Base-by-base conservation (phyloP, 1,140 invertebrate genomes). In the Bombus confusus region DNA sequence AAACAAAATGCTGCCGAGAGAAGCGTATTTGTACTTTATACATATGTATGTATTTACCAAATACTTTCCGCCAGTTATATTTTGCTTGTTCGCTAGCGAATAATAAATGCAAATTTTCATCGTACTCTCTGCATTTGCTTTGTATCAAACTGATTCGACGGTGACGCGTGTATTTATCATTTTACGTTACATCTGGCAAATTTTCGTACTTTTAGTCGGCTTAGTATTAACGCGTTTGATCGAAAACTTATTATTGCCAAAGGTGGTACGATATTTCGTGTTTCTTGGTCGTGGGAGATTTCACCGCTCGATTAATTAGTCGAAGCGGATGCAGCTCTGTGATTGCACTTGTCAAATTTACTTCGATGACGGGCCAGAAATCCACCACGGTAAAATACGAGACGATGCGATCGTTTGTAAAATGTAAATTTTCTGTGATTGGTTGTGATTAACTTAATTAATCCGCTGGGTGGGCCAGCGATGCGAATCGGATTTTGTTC, bases 381-480 rank as follows among this genome's bases (percentile, higher is more conserved):
- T 83, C 66, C n/a, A 82, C 82, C 59, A 37, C 25, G 28, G 37
- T 25, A 25, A 68, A 66, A 28, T 73, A 34, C 59, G 78, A 37
- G 10, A 37, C 6, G n/a, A 22, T 1, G 34, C 34, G 34, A 66
- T 2, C 69, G 34, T 80, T 82, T 86, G 87, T 88, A 82, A 89
- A 89, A 89, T 89, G 88, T 80, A 89, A 89, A 89, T 88, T 89
- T n/a, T 68, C 75, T 57, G 43, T 72, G 69, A 80, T 80, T 80
- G 68, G 41, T 41, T 41, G n/a, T 76, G 80, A 88, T 87, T 81
- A 85, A 87, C 73, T 80, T 87, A 80, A 87, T 87, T 85, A 88
- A 87, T 85, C 64, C 62, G 8, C 8, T 37, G 66, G 62, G 31
- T 31, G 22, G 41, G 31, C 34, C 64, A n/a, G 25, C 25, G 8